Base-by-base conservation (phyloP, 2,888 invertebrate genomes). In the Lycia hirtaria region DNA sequence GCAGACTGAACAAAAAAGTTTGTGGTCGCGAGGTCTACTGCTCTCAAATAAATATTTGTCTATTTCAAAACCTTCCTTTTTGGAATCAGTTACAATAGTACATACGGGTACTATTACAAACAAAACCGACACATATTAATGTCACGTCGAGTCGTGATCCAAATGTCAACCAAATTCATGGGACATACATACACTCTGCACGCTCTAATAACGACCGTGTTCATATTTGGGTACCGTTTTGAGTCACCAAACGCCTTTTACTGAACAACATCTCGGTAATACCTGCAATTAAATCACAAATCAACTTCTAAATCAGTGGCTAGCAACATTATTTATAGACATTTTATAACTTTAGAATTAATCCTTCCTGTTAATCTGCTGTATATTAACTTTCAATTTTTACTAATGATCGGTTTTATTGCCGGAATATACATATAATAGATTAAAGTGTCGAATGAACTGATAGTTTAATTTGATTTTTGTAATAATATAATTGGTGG, bases 81-180 rank as follows among this genome's bases (percentile, higher is more conserved):
- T n/a, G n/a, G n/a, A n/a, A n/a, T n/a, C n/a, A n/a, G n/a, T n/a
- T n/a, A n/a, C n/a, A 15, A 17, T 7, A 35, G 17, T 35, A 12
- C 28, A n/a, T 35, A 12, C 28, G 2, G n/a, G 7, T 33, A 15
- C n/a, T n/a, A 14, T 10, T 37, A 6, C 4, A 38, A 20, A 20
- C 10, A 20, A 37, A 19, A 19, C 30, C 20, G 3, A 38, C 19
- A 37, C 1, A 1, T 17, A 35, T 38, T 20, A 50, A 69, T 64
- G 62, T 61, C 61, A 54, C 47, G 55, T 60, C 22, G 17, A 49
- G 58, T 72, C 73, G 69, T 77, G 72, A 73, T 65, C 56, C 48
- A 62, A 74, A 72, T 66, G 70, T 64, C 67, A 68, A 60, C 51
- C 64, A 64, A 73, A 68, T 67, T 68, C 64, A 70, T 68, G 65